phyloP scores from a whole-genome alignment of 2,113 vertebrate genomes.

The Trematomus loennbergii region DNA sequence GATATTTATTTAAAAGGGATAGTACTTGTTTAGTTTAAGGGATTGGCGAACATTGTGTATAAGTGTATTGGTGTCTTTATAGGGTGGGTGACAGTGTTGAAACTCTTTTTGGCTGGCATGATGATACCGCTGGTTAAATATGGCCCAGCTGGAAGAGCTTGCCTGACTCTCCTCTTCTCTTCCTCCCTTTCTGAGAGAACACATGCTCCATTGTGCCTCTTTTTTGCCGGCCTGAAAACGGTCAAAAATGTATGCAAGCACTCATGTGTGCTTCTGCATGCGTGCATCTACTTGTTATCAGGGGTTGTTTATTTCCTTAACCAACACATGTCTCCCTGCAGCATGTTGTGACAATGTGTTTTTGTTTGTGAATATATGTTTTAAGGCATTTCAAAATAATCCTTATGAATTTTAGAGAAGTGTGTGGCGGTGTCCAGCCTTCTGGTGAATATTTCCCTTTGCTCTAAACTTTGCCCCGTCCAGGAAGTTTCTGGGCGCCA shows the following conservation, averaged over 20 bases:
- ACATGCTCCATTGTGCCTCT: constrained; percentile 70
- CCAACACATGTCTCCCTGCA: constrained; percentile 19
- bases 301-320: constrained; percentile 44
- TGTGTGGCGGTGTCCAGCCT: too few species aligned
- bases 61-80: constrained; percentile 15
- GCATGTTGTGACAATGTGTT: constrained; percentile 38
- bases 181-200: constrained; percentile 71
- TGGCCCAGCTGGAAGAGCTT: constrained; percentile 78
- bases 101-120: constrained; percentile 48
- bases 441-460: too few species aligned
- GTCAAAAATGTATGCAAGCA: constrained; percentile 45
- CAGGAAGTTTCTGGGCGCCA: too few species aligned
- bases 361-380: constrained; percentile 34
- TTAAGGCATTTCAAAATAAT: neutral
- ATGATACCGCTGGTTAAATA: constrained; percentile 71
- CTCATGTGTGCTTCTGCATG: constrained; percentile 42
- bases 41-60: neutral
- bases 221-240: constrained; percentile 51
- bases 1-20: neutral
- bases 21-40: neutral
- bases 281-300: neutral
- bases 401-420: too few species aligned
- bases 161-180: constrained; percentile 50
- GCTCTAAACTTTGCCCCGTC: too few species aligned
- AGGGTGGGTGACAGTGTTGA: constrained; percentile 22